Percentiles rank a stretch among this genome's conserved stretches.
phyloP scores from a whole-genome alignment of 2,888 invertebrate genomes.

The Agonopterix subpropinquella region DNA sequence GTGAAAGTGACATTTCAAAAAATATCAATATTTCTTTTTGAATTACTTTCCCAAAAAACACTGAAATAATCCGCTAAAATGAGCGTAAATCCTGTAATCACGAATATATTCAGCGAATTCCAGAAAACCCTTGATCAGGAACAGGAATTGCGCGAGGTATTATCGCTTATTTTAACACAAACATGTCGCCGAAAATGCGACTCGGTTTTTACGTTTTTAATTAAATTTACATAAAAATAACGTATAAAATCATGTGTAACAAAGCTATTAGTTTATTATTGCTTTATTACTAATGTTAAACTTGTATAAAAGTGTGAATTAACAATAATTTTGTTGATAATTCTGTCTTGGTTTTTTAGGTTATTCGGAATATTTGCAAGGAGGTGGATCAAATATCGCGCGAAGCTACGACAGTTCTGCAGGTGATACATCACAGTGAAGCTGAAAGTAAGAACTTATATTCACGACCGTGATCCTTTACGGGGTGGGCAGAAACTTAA shows the following conservation, averaged over 20 bases:
- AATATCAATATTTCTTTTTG: too few species aligned
- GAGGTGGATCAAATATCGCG: conserved; percentile 87
- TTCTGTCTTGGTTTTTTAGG: conserved; percentile 47
- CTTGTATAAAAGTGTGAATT: neutral
- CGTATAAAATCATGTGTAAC: too few species aligned
- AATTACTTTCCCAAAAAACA: too few species aligned
- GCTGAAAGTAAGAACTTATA: conserved; percentile 76
- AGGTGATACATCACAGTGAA: conserved; percentile 86
- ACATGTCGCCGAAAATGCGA: neutral
- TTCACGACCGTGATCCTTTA: neutral
- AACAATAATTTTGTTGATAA: neutral
- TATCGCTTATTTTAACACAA: conserved; percentile 1
- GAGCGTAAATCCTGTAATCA: conserved; percentile 57
- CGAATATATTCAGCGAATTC: conserved; percentile 82
- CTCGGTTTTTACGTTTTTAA: neutral
- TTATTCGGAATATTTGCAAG: conserved; percentile 81
- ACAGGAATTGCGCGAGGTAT: conserved; percentile 87
- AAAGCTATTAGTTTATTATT: neutral
- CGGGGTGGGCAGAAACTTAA: neutral
- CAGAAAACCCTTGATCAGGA: conserved; percentile 86
- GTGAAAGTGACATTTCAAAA: too few species aligned
- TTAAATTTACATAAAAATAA: neutral
- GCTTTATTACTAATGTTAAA: neutral
- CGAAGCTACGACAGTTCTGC: conserved; percentile 86
- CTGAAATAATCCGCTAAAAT: conserved; percentile 16